These are phyloP conservation scores for Limulus polyphemus DNA, from an alignment of 2,888 invertebrate species.

Conservation along the genomic window DNA sequence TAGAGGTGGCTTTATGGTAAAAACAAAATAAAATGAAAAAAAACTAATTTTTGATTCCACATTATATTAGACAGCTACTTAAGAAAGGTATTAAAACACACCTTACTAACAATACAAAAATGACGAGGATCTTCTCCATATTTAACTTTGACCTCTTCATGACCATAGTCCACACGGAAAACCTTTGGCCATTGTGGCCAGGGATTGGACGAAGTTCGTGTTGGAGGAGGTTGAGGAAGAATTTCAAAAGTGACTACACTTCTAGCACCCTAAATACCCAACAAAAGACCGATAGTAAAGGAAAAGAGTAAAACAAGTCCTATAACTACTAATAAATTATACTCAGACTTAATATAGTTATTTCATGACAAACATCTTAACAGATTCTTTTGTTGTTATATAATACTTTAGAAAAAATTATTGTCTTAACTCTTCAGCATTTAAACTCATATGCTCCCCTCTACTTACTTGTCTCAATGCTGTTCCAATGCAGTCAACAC, in stretches of 20 bases:
- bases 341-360: no score
- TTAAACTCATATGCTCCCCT: no score
- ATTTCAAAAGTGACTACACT: slow-evolving; percentile 94
- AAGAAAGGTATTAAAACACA: slow-evolving; percentile 28
- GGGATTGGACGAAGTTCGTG: slow-evolving; percentile 76
- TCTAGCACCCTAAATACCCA: slow-evolving; percentile 60
- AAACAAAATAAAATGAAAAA: no score
- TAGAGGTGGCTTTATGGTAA: no score
- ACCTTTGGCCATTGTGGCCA: slow-evolving; percentile 98
- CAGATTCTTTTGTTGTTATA: background rate
- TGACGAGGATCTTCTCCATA: slow-evolving; percentile 84
- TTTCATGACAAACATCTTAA: background rate
- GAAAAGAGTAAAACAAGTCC: no score
- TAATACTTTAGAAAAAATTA: background rate
- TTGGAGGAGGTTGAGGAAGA: slow-evolving; percentile 73
- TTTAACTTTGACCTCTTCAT: slow-evolving; percentile 87
- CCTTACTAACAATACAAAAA: slow-evolving; percentile 84
- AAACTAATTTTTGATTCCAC: background rate
- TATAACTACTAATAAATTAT: no score
- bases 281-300: no score
- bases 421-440: no score
- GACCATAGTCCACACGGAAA: slow-evolving; percentile 94
- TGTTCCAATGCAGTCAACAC: slow-evolving; percentile 97
- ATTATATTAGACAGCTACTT: no score
- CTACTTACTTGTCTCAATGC: slow-evolving; percentile 58